A percentile compares a stretch with the other conserved stretches of the same genome.
phyloP scores from a whole-genome alignment of 2,797 vertebrate species.

The Syngnathus acus region DNA sequence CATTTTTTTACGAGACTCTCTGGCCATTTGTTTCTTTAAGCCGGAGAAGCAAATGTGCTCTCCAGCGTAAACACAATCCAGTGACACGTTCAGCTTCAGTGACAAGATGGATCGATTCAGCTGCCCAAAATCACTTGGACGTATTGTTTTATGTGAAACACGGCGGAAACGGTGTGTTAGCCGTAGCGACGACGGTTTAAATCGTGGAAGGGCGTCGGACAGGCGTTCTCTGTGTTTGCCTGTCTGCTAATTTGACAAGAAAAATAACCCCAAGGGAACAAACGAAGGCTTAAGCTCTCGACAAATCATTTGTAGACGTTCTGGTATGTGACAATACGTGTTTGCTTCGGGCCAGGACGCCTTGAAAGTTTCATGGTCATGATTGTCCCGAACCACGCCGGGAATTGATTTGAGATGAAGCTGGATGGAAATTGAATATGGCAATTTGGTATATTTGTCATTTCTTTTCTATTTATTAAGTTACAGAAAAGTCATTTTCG shows the following conservation, averaged over 20 bases:
- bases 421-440: not conserved
- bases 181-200: not conserved
- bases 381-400: not conserved
- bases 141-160: not conserved
- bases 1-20: not conserved
- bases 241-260: conserved; percentile 5
- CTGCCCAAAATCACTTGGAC: not conserved
- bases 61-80: not conserved
- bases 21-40: not conserved
- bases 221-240: not conserved
- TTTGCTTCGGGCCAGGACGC: not conserved
- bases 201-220: not conserved
- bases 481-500: no score
- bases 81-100: not conserved
- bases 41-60: not conserved
- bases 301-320: conserved; percentile 6
- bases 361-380: not conserved
- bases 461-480: no score
- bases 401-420: not conserved
- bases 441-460: no score
- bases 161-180: not conserved
- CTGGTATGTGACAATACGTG: not conserved
- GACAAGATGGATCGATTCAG: not conserved
- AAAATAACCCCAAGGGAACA: not conserved
- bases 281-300: conserved; percentile 2